Evolutionary conservation across 2,113 vertebrate genomes (phyloP), one percentile per base, ranked within the genome.

Genomic region (Grammomys dolichurus): DNA sequence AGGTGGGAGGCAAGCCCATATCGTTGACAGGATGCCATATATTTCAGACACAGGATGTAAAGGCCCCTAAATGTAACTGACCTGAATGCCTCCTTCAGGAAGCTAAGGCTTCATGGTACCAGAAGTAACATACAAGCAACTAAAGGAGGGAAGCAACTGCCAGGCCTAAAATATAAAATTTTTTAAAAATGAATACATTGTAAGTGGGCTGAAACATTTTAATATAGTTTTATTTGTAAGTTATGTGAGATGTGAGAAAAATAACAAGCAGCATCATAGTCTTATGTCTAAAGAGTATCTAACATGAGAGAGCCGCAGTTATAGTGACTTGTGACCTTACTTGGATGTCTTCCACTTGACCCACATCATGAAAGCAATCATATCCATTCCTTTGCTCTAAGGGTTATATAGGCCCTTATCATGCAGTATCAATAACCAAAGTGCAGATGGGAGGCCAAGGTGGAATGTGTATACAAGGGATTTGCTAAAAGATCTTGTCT

Each of bases 401-500:
- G 78, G 31, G 46, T 93, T 75, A 26, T 3, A 22, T 9, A 56
- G 28, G 2, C 4, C 26, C 46, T 88, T 87, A 20, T 20, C 31
- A 26, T 85, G 56, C 87, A 84, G 24, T 46, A 69, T 12, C 28
- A 75, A 46, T 58, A 73, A 48, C 40, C 93, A 82, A 93, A 60
- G 2, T 33, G 10, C 7, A 5, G 5, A 14, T 9, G 22, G 56
- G 56, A 70, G 65, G 16, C 26, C 33, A 80, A 1, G 1, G 60
- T 48, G 54, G n/a, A 40, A 46, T 87, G 40, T 56, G 60, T 56
- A 43, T 4, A 19, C 6, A 22, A 54, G 43, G 54, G 12, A 70
- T 75, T 89, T 76, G 20, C 72, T 93, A 81, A 40, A 84, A 80
- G 78, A 65, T 75, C 84, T 4, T 90, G 43, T 36, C 75, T 93